phyloP scores from a whole-genome alignment of 2,797 vertebrate species.

The Scleropages formosus region DNA sequence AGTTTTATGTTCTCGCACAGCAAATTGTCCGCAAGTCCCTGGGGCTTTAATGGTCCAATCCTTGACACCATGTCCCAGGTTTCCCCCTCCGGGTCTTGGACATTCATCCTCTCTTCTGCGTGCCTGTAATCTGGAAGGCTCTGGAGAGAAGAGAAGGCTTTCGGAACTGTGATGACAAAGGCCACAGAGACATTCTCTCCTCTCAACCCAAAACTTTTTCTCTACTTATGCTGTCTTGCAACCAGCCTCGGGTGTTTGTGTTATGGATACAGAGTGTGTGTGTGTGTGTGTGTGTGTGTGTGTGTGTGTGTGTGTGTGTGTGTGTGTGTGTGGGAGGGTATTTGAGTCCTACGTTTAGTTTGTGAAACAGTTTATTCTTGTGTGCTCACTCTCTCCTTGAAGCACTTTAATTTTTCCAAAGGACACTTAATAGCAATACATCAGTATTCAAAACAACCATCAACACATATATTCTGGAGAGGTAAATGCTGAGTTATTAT shows the following conservation, averaged over 20 bases:
- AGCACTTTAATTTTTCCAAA: constrained; percentile 38
- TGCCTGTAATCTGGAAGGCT: constrained; percentile 14
- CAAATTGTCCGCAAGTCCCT: constrained; percentile 93
- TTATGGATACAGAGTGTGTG: neutral
- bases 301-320: too few species aligned
- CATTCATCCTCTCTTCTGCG: neutral
- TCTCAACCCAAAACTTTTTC: neutral
- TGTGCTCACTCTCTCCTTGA: constrained; percentile 2
- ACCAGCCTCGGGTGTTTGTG: constrained; percentile 5
- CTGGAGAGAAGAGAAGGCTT: constrained; percentile 8
- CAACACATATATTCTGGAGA: neutral
- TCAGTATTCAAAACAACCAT: neutral
- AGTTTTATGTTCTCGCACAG: constrained; percentile 88
- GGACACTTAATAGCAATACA: constrained; percentile 30
- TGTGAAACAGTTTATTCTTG: neutral
- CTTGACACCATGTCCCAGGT: neutral
- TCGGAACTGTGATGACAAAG: neutral
- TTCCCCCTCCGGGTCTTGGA: neutral
- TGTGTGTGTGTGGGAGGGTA: too few species aligned
- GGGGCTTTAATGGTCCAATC: constrained; percentile 69
- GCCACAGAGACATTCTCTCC: neutral
- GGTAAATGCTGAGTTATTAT: neutral
- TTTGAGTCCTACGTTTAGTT: neutral
- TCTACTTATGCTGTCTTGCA: constrained; percentile 18
- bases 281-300: neutral